A percentile compares a stretch with the other conserved stretches of the same genome.
These are phyloP conservation scores for Liolophura sinensis DNA, from an alignment of 1,140 invertebrate species.

Conservation along the genomic window DNA sequence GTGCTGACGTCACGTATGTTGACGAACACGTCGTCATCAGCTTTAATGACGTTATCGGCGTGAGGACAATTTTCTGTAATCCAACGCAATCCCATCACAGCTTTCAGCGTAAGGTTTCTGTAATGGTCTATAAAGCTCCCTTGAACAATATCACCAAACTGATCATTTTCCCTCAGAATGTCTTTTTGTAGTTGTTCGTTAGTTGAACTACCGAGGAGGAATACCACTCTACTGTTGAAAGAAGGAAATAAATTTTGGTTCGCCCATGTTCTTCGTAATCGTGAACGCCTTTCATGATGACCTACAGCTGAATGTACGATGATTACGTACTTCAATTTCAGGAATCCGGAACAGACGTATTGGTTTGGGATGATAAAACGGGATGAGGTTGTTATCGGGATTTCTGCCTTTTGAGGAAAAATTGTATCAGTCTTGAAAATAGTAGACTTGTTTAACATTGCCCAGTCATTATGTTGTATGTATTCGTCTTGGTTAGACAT, in stretches of 20 bases:
- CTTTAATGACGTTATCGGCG: conserved; percentile 76
- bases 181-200: conserved; percentile 53
- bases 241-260: conserved; percentile 6
- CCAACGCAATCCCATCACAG: conserved; percentile 84
- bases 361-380: too few relatives aligned
- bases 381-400: too few relatives aligned
- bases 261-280: conserved; percentile 21
- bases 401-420: too few relatives aligned
- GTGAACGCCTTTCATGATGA: conserved; percentile 13
- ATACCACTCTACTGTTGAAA: conserved; percentile 57
- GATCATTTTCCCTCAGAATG: conserved; percentile 46
- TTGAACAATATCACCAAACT: conserved; percentile 32
- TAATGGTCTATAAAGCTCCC: conserved; percentile 34
- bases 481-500: too few relatives aligned
- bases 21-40: conserved; percentile 80
- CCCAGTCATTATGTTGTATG: too few relatives aligned
- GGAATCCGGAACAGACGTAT: too few relatives aligned
- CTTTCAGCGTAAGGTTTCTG: conserved; percentile 53
- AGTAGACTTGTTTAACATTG: too few relatives aligned
- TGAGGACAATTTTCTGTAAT: conserved; percentile 66
- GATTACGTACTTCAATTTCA: too few relatives aligned
- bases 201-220: conserved; percentile 68
- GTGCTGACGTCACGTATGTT: conserved; percentile 19
- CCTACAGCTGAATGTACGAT: conserved; percentile 14
- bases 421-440: too few relatives aligned